Evolutionary conservation across 2,888 invertebrate genomes (phyloP).

Genomic region (Chrysolina oricalcia): DNA sequence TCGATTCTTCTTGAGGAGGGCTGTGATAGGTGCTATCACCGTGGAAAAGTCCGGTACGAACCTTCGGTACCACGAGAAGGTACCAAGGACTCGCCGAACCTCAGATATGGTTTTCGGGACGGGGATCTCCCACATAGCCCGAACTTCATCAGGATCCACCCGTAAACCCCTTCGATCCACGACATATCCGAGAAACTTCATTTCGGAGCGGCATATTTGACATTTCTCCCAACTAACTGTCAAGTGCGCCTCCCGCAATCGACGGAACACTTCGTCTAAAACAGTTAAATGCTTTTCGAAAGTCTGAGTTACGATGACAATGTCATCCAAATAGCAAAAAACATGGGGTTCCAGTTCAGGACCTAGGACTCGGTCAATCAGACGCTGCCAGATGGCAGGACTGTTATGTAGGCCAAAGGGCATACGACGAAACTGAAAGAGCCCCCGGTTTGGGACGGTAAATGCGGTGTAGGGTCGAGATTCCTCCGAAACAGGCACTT

Average conservation of each 20-base stretch:
- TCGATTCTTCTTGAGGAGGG: neutral
- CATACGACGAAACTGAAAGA: no score
- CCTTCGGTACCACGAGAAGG: neutral
- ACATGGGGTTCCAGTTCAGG: neutral
- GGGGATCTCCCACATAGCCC: neutral
- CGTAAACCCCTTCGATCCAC: neutral
- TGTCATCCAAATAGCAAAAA: no score
- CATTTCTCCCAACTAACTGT: neutral
- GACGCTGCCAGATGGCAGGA: neutral
- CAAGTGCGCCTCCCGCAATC: no score
- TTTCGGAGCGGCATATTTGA: neutral
- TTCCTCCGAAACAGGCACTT: neutral
- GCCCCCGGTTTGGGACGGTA: neutral
- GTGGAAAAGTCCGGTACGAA: neutral
- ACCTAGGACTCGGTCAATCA: neutral
- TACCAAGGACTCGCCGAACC: neutral
- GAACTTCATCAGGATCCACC: neutral
- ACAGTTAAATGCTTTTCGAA: no score
- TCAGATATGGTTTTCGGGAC: neutral
- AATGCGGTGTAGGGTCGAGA: neutral
- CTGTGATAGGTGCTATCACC: conserved; percentile 1
- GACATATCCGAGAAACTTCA: neutral
- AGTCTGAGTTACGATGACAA: no score
- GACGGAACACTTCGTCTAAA: no score
- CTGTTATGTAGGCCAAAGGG: neutral